Conservation (phyloP, 2,113 vertebrate genomes). For the Austrofundulus limnaeus region DNA sequence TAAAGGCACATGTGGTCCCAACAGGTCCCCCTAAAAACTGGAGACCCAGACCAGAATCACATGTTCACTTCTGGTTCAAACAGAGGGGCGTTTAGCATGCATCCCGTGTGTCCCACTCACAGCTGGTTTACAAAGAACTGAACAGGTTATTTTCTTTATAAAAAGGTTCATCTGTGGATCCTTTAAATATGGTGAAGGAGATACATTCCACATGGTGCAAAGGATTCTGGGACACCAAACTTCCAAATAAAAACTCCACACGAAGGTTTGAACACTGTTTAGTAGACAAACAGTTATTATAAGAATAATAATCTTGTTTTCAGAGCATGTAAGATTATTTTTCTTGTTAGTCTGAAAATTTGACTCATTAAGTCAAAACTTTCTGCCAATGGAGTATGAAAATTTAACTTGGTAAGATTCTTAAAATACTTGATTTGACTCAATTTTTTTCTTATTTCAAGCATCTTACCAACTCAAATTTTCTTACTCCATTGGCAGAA, state of each 20-base stretch:
- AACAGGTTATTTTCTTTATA: conserved; percentile 6
- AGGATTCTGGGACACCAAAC: background rate
- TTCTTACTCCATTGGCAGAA: no score
- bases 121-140: conserved; percentile 22
- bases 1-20: conserved; percentile 98
- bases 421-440: no score
- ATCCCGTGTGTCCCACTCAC: conserved; percentile 9
- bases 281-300: background rate
- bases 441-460: no score
- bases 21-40: conserved; percentile 69
- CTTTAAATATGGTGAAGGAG: background rate
- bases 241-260: background rate
- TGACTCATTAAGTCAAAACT: no score
- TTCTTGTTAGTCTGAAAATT: no score
- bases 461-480: no score
- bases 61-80: conserved; percentile 79
- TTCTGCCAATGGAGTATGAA: no score
- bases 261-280: background rate
- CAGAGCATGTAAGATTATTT: no score
- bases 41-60: conserved; percentile 58
- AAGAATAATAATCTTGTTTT: no score
- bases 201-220: conserved; percentile 23
- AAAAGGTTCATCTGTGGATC: conserved; percentile 5
- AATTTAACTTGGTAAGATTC: no score
- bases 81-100: conserved; percentile 79